Conservation (phyloP, 2,113 vertebrate species). For the Cyanoliseus patagonus region DNA sequence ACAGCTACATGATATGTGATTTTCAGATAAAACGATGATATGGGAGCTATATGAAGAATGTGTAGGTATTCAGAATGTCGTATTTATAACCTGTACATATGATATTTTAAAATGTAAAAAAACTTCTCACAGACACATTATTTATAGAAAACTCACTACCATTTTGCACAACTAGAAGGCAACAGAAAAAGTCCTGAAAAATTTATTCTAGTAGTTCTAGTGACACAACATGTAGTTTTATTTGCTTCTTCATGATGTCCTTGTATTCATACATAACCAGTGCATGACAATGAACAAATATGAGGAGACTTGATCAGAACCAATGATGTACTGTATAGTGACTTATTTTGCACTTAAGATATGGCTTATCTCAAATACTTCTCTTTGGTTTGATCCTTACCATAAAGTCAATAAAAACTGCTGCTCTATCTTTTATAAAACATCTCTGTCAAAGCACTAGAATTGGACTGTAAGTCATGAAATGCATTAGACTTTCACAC, state of each 20-base stretch:
- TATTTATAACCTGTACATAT: background rate
- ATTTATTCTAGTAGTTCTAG: background rate
- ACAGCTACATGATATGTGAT: background rate
- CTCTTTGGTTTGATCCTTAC: background rate
- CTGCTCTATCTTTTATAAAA: background rate
- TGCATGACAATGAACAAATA: background rate
- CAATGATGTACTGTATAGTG: background rate
- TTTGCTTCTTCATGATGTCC: background rate
- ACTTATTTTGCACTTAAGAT: background rate
- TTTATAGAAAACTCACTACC: background rate
- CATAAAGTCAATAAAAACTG: background rate
- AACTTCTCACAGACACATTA: background rate
- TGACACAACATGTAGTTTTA: background rate
- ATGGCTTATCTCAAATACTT: background rate
- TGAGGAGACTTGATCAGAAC: background rate
- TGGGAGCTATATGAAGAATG: background rate
- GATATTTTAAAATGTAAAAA: background rate
- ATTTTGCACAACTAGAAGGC: background rate
- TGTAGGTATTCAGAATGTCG: background rate
- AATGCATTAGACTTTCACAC: background rate
- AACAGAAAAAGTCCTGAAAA: background rate
- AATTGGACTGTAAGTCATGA: background rate
- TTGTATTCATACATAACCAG: background rate
- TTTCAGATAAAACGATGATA: background rate
- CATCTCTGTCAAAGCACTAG: background rate